Percentiles rank a stretch among this genome's conserved stretches.
Conservation (phyloP, 2,888 invertebrate species). For the Antheraea assamensis region DNA sequence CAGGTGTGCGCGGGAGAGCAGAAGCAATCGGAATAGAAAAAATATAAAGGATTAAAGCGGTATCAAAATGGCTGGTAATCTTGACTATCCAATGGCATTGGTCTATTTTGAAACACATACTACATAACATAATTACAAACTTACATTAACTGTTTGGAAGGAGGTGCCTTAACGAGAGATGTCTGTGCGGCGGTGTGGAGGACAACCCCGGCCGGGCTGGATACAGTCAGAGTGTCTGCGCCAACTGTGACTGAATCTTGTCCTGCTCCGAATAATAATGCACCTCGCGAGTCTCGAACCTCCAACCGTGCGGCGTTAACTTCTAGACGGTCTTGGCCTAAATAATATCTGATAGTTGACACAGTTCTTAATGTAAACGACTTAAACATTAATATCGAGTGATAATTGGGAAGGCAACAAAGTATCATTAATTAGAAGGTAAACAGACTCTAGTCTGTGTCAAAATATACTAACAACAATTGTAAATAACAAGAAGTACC, state of each 20-base stretch:
- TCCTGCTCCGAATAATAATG: constrained; percentile 90
- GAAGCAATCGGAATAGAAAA: too few relatives aligned
- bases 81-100: too few relatives aligned
- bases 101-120: background rate
- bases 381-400: background rate
- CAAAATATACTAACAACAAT: background rate
- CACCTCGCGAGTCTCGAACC: constrained; percentile 90
- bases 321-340: constrained; percentile 93
- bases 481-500: too few relatives aligned
- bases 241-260: constrained; percentile 91
- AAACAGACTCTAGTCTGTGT: background rate
- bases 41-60: too few relatives aligned
- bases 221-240: constrained; percentile 89
- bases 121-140: constrained; percentile 43
- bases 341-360: background rate
- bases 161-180: constrained; percentile 91
- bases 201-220: constrained; percentile 92
- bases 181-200: constrained; percentile 94
- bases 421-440: too few relatives aligned
- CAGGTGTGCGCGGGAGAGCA: too few relatives aligned
- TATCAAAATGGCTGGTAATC: too few relatives aligned
- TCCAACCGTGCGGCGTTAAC: constrained; percentile 89
- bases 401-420: background rate
- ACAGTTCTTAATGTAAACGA: background rate
- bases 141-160: constrained; percentile 92